phyloP scores from a whole-genome alignment of 1,140 invertebrate genomes.

The Leptinotarsa undecemlineata region DNA sequence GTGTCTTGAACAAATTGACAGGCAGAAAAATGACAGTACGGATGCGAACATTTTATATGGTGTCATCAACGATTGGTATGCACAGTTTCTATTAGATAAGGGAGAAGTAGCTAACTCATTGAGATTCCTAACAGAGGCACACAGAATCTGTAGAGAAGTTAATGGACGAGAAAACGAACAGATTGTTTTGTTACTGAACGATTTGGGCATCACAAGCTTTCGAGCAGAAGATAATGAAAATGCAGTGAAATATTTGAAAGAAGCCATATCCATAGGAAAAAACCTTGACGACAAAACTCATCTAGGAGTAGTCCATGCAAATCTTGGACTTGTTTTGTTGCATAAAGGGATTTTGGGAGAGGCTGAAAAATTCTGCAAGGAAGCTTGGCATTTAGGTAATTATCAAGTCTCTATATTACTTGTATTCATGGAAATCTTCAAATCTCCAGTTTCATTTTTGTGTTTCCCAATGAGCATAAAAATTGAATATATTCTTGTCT shows the following conservation, averaged over 20 bases:
- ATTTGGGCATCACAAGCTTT: conserved; percentile 77
- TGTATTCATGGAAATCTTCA: no score
- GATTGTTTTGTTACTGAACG: conserved; percentile 79
- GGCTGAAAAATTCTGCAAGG: conserved; percentile 72
- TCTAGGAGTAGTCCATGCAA: conserved; percentile 76
- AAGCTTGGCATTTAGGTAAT: conserved; percentile 70
- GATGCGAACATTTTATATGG: conserved; percentile 68
- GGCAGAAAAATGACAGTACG: conserved; percentile 58
- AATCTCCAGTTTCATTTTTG: no score
- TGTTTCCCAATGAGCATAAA: no score
- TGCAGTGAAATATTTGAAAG: conserved; percentile 71
- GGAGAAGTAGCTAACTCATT: conserved; percentile 68
- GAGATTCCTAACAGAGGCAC: conserved; percentile 69
- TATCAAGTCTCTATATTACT: background rate
- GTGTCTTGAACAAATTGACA: conserved; percentile 71
- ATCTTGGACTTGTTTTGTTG: conserved; percentile 80
- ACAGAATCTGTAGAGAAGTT: conserved; percentile 67
- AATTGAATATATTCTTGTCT: no score
- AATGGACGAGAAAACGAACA: conserved; percentile 73
- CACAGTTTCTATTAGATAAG: conserved; percentile 70
- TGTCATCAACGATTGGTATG: conserved; percentile 82
- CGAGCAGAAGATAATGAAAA: conserved; percentile 67
- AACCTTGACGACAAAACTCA: conserved; percentile 67
- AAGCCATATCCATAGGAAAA: conserved; percentile 72
- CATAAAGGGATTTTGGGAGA: conserved; percentile 70